Conservation (phyloP, 2,113 vertebrate species). For the Saguinus midas region DNA sequence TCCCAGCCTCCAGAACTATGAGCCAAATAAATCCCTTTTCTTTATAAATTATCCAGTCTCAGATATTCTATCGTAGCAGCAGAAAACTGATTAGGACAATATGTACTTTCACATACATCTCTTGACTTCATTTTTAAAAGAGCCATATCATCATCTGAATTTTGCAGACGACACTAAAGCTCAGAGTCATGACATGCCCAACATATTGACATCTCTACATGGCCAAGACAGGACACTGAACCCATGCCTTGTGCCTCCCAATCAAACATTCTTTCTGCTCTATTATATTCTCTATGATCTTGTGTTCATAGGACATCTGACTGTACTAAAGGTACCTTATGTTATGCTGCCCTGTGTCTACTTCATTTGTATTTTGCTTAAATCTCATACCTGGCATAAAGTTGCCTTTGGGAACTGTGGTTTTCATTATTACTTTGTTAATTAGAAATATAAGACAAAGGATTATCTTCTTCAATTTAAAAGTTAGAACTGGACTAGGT, state of each 20-base stretch:
- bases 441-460: neutral
- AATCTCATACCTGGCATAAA: neutral
- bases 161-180: neutral
- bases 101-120: neutral
- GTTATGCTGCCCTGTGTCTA: neutral
- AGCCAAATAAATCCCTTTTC: neutral
- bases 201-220: neutral
- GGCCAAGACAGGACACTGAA: neutral
- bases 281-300: accelerated
- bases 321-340: neutral
- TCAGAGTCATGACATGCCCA: neutral
- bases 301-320: neutral
- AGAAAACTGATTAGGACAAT: neutral
- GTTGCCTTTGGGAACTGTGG: neutral
- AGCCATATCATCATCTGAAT: neutral
- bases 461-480: neutral
- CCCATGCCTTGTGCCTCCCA: neutral
- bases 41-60: neutral
- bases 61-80: neutral
- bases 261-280: neutral
- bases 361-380: neutral
- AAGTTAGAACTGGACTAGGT: neutral
- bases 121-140: neutral
- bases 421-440: neutral
- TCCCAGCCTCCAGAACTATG: neutral